Percentiles rank a stretch among this genome's conserved stretches.
Evolutionary conservation across 2,113 vertebrate species (phyloP).

Genomic region (Phalacrocorax aristotelis): DNA sequence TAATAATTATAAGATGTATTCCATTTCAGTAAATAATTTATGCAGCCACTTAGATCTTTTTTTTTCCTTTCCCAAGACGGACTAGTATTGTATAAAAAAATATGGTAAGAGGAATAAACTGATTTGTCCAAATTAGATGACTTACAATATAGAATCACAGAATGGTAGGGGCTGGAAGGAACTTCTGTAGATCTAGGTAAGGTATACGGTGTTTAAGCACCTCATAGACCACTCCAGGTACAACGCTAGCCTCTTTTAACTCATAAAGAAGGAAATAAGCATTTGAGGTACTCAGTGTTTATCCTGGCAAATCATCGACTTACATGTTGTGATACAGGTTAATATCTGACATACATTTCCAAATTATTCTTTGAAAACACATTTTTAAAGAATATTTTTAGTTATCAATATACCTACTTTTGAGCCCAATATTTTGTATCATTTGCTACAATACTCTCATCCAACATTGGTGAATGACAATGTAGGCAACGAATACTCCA

Average conservation of each 20-base stretch:
- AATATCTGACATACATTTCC: background rate
- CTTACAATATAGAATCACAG: background rate
- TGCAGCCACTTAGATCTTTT: background rate
- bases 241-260: background rate
- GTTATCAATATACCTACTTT: background rate
- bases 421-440: fast-evolving
- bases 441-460: background rate
- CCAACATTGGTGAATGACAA: background rate
- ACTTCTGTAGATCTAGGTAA: background rate
- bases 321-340: background rate
- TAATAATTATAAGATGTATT: background rate
- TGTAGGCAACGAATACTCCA: background rate
- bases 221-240: background rate
- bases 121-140: background rate
- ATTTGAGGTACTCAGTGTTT: background rate
- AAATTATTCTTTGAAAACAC: background rate
- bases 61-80: background rate
- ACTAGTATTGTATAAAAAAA: background rate
- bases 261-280: background rate
- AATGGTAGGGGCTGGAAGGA: too few relatives aligned
- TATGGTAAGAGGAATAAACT: background rate
- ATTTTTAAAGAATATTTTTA: background rate
- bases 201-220: background rate
- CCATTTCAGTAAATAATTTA: background rate
- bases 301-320: background rate